phyloP scores from a whole-genome alignment of 30 jellyfish, hydroid and myxozoan species.

The Turritopsis rubra region DNA sequence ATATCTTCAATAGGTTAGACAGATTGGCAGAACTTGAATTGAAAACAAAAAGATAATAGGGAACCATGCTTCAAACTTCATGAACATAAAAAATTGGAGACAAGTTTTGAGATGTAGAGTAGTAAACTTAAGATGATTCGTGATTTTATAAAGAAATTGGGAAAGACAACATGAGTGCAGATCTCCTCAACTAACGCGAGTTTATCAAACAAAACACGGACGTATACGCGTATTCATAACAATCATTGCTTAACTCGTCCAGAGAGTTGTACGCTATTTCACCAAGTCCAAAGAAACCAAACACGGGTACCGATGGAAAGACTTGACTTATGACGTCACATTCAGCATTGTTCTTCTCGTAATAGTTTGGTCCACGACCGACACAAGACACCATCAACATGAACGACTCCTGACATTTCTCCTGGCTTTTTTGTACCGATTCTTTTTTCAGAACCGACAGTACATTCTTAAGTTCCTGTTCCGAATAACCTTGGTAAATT shows the following conservation, averaged over 20 bases:
- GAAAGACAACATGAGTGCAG: too few species aligned
- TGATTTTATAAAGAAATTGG: too few species aligned
- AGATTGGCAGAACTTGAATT: too few species aligned
- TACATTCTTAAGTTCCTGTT: neutral
- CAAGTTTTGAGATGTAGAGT: too few species aligned
- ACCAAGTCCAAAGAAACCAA: conserved; percentile 26
- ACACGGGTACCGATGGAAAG: conserved; percentile 9
- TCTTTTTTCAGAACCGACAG: neutral
- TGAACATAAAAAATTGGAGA: too few species aligned
- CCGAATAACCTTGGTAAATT: neutral
- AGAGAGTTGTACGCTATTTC: conserved; percentile 5
- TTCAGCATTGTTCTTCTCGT: conserved; percentile 3
- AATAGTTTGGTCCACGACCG: conserved; percentile 3
- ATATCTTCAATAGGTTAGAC: too few species aligned
- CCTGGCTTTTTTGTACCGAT: neutral
- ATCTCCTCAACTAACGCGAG: neutral
- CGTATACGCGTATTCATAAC: neutral
- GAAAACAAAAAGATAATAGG: too few species aligned
- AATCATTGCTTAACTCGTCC: neutral
- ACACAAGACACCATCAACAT: conserved; percentile 28
- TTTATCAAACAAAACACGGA: conserved; percentile 16
- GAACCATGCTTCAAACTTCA: too few species aligned
- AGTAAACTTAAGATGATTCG: too few species aligned
- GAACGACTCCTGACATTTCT: neutral
- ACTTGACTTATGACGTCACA: neutral